Evolutionary conservation across 2,888 invertebrate genomes (phyloP).

Genomic region (Orthonevra nobilis): DNA sequence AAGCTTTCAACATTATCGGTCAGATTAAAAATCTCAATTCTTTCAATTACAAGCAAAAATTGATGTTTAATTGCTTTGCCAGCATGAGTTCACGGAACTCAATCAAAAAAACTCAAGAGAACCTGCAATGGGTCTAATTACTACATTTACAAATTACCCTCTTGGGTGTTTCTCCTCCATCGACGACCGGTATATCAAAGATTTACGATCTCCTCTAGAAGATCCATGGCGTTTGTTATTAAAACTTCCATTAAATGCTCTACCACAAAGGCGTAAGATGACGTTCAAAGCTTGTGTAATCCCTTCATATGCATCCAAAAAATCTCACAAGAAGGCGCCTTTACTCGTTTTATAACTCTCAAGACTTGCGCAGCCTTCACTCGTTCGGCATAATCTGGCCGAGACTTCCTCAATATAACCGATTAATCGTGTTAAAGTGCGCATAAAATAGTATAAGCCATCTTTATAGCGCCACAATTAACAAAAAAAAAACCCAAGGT

Average conservation of each 20-base stretch:
- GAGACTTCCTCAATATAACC: constrained; percentile 60
- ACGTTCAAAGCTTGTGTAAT: background rate
- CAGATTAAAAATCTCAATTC: no score
- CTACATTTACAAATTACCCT: no score
- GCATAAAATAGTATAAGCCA: constrained; percentile 44
- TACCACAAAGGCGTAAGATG: background rate
- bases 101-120: no score
- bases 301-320: background rate
- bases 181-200: constrained; percentile 26
- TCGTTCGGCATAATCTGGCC: constrained; percentile 34
- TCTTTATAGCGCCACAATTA: constrained; percentile 53
- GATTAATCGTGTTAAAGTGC: constrained; percentile 46
- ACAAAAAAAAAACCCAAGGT: constrained; percentile 44
- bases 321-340: background rate
- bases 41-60: no score
- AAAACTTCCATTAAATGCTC: background rate
- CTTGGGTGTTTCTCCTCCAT: no score
- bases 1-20: no score
- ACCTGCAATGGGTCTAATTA: no score
- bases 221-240: background rate
- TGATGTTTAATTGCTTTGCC: no score
- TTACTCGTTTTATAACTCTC: no score
- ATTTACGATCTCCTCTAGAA: constrained; percentile 30
- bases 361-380: no score
- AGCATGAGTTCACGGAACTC: no score